A percentile compares a stretch with the other conserved stretches of the same genome.
Conservation (phyloP, 2,888 invertebrate species). For the Stenoptilia bipunctidactyla region DNA sequence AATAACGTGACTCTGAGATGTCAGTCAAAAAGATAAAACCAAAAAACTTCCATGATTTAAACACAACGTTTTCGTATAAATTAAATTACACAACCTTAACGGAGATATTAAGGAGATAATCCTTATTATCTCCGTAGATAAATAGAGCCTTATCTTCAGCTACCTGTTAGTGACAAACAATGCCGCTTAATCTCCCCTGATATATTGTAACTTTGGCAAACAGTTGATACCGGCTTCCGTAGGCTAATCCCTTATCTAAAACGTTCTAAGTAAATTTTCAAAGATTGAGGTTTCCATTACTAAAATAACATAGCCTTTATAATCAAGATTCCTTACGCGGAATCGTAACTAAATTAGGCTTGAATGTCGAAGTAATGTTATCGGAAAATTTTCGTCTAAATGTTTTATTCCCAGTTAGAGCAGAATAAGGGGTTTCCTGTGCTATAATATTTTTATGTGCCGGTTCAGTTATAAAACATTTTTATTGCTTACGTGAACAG, state of each 20-base stretch:
- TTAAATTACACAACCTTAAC: too few relatives aligned
- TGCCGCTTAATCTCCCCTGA: conserved; percentile 50
- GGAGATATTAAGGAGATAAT: conserved; percentile 13
- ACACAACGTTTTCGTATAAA: too few relatives aligned
- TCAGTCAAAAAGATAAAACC: too few relatives aligned
- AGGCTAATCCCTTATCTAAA: conserved; percentile 13
- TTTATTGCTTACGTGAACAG: conserved; percentile 9
- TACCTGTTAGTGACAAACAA: conserved; percentile 55
- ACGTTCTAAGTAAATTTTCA: background rate
- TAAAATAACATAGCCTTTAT: too few relatives aligned
- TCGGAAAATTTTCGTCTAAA: too few relatives aligned
- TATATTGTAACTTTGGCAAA: conserved; percentile 50
- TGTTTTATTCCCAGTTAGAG: too few relatives aligned
- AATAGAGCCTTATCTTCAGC: conserved; percentile 51
- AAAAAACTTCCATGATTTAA: too few relatives aligned
- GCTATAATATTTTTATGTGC: background rate
- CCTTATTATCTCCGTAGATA: conserved; percentile 37
- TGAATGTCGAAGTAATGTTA: too few relatives aligned
- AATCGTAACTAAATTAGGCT: too few relatives aligned
- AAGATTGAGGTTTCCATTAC: too few relatives aligned
- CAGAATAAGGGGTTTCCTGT: background rate
- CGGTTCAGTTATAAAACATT: conserved; percentile 16
- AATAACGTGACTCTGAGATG: too few relatives aligned
- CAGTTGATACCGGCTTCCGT: conserved; percentile 59
- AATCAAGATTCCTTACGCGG: too few relatives aligned